These are phyloP conservation scores for Pelochelys cantorii DNA, from an alignment of 2,797 vertebrate genomes.

Conservation along the genomic window DNA sequence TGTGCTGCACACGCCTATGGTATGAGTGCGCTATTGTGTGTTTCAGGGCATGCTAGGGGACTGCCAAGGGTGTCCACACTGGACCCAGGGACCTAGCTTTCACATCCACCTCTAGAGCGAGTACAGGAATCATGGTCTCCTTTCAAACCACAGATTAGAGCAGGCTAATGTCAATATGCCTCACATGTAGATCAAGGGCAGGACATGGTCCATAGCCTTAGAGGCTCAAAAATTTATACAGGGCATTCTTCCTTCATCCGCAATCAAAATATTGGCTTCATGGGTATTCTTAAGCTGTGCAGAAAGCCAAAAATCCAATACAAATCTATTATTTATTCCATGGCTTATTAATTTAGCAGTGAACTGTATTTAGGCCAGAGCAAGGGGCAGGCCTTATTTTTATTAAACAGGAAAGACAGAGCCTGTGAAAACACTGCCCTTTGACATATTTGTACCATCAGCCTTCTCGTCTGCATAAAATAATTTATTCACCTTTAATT, in stretches of 20 bases:
- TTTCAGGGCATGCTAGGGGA: not conserved
- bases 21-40: not conserved
- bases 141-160: not conserved
- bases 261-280: not conserved
- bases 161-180: not conserved
- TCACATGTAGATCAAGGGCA: not conserved
- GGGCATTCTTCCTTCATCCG: not conserved
- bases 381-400: not conserved
- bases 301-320: not conserved
- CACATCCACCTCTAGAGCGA: not conserved
- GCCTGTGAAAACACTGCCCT: not conserved
- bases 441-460: not conserved
- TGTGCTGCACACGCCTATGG: too few species aligned
- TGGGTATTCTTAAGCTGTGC: not conserved
- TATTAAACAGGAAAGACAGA: not conserved
- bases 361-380: not conserved
- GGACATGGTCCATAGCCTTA: not conserved
- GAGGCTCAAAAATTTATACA: not conserved
- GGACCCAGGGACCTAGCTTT: not conserved
- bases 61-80: not conserved
- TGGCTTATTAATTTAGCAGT: not conserved
- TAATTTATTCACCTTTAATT: not conserved
- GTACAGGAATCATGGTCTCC: not conserved
- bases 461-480: not conserved
- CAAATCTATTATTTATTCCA: not conserved